Percentiles rank a stretch among this genome's conserved stretches.
These are phyloP conservation scores for Centropus unirufus DNA, from an alignment of 2,113 vertebrate genomes.

Conservation along the genomic window DNA sequence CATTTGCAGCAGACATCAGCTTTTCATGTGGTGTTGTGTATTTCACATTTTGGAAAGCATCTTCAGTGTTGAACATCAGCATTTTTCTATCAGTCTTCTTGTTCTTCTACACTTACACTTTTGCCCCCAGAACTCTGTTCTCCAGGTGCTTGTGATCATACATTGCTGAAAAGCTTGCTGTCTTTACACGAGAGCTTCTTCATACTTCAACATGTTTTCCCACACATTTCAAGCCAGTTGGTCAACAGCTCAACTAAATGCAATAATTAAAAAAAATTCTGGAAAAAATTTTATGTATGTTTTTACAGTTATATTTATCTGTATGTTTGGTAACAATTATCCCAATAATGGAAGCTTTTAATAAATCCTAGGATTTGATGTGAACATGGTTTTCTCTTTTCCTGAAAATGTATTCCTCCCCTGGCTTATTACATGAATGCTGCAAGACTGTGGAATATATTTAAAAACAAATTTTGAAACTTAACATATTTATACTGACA, in stretches of 20 bases:
- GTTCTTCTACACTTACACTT: neutral
- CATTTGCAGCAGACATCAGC: neutral
- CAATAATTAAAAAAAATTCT: constrained; percentile 5
- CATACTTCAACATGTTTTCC: neutral
- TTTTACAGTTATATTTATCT: constrained; percentile 4
- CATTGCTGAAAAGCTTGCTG: neutral
- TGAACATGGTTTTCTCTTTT: neutral
- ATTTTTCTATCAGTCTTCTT: neutral
- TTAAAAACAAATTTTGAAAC: constrained; percentile 24
- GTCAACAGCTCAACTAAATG: neutral
- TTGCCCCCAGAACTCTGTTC: neutral
- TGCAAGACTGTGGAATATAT: constrained; percentile 11
- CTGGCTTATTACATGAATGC: constrained; percentile 36
- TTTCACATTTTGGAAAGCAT: neutral
- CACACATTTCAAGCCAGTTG: neutral
- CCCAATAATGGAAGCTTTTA: constrained; percentile 19
- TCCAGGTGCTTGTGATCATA: neutral
- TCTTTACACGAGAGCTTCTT: neutral
- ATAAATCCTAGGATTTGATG: neutral
- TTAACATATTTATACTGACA: constrained; percentile 3
- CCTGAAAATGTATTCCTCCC: constrained; percentile 26
- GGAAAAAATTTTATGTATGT: neutral
- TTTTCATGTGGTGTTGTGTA: neutral
- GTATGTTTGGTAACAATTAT: neutral
- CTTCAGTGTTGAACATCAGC: neutral